These are phyloP conservation scores for Drosophila rhopaloa DNA, from an alignment of 1,140 invertebrate genomes.

Conservation along the genomic window DNA sequence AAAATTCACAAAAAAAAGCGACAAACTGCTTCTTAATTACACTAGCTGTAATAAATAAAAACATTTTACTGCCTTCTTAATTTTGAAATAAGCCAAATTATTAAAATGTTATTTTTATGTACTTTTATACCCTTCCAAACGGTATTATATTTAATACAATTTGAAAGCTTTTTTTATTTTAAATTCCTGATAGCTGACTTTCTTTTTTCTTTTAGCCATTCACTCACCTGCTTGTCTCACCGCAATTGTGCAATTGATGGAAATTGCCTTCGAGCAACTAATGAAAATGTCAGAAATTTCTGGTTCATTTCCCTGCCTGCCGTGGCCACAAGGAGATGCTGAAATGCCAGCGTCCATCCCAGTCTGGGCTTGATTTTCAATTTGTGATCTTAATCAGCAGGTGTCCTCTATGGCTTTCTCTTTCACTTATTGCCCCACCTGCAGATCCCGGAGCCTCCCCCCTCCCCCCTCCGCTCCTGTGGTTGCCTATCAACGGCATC, in stretches of 20 bases:
- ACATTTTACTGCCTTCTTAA: too few species aligned
- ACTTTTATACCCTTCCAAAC: too few species aligned
- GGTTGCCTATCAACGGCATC: conserved; percentile 61
- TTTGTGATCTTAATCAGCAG: conserved; percentile 84
- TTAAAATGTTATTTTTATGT: too few species aligned
- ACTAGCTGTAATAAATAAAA: too few species aligned
- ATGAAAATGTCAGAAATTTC: conserved; percentile 45
- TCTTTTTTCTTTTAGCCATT: not conserved
- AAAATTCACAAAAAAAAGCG: too few species aligned
- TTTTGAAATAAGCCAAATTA: too few species aligned
- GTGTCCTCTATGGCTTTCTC: conserved; percentile 65
- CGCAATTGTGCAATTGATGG: conserved; percentile 24
- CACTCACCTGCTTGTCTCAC: not conserved
- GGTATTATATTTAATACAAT: too few species aligned
- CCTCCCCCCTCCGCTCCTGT: not conserved
- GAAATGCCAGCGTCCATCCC: conserved; percentile 1
- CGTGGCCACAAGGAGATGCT: not conserved
- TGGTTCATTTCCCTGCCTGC: conserved; percentile 13
- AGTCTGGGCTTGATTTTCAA: conserved; percentile 71
- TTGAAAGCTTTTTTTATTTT: too few species aligned
- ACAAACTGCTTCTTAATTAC: too few species aligned
- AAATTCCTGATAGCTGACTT: not conserved
- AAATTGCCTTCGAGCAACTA: conserved; percentile 35
- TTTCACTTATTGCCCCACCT: conserved; percentile 12
- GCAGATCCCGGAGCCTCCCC: not conserved